Evolutionary conservation across 1,140 invertebrate species (phyloP).

Genomic region (Zaprionus gabonicus): DNA sequence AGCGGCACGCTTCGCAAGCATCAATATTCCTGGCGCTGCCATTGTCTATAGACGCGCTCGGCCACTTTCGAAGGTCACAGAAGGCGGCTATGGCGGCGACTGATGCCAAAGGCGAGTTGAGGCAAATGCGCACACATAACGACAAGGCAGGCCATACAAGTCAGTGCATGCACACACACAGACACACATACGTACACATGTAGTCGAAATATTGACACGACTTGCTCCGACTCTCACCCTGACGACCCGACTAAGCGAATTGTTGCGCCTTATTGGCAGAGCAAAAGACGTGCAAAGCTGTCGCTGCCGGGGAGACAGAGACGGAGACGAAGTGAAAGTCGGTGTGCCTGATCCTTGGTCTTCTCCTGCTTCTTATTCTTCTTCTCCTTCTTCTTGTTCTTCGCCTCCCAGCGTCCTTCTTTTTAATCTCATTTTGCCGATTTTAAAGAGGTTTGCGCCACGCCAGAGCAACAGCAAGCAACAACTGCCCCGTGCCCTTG

Average conservation of each 20-base stretch:
- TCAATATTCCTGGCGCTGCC: constrained; percentile 68
- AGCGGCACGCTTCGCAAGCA: constrained; percentile 67
- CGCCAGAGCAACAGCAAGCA: neutral
- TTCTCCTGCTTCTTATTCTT: constrained; percentile 18
- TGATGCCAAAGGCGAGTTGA: neutral
- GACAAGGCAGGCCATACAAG: constrained; percentile 3
- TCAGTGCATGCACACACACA: neutral
- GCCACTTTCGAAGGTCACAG: constrained; percentile 54
- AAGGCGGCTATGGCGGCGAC: constrained; percentile 16
- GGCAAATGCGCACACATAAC: constrained; percentile 10
- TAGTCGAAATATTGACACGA: constrained; percentile 71
- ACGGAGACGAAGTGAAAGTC: neutral
- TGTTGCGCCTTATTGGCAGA: constrained; percentile 70
- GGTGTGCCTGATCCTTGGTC: neutral
- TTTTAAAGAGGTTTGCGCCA: constrained; percentile 63
- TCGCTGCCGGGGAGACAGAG: constrained; percentile 8
- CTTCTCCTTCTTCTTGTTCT: neutral
- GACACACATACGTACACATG: neutral
- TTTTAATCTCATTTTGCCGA: constrained; percentile 60
- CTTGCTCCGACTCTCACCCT: constrained; percentile 43
- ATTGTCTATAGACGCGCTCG: constrained; percentile 50
- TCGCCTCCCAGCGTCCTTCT: constrained; percentile 18
- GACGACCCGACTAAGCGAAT: constrained; percentile 50
- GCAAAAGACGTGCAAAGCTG: constrained; percentile 49
- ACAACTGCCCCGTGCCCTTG: neutral